phyloP scores from a whole-genome alignment of 1,140 invertebrate species.

The Trypoxylus dichotomus region DNA sequence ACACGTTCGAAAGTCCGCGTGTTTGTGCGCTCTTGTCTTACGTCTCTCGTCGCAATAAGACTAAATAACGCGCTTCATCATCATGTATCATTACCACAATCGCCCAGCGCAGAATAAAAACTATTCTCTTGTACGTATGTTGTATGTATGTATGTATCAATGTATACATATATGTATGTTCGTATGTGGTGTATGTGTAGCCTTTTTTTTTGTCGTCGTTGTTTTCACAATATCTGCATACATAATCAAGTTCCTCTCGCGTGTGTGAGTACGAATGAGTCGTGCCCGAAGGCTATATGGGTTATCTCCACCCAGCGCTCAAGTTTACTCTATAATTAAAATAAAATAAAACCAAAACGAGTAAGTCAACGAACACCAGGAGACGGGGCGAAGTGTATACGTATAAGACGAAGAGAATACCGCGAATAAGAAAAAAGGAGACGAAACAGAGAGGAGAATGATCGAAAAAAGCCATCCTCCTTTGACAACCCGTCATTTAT shows the following conservation, averaged over 20 bases:
- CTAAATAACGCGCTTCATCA: constrained; percentile 5
- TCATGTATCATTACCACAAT: constrained; percentile 36
- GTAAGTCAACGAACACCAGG: constrained; percentile 28
- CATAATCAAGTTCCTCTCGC: constrained; percentile 38
- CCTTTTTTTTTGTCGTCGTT: constrained; percentile 32
- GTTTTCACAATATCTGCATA: constrained; percentile 42
- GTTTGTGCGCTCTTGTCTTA: neutral
- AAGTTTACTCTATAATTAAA: constrained; percentile 43
- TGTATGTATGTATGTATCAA: neutral
- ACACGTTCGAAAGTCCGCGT: neutral
- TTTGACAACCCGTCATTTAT: constrained; percentile 48
- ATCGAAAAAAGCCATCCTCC: constrained; percentile 7
- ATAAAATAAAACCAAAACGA: constrained; percentile 41
- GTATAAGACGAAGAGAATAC: neutral
- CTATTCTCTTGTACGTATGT: constrained; percentile 11
- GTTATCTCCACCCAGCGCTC: constrained; percentile 40
- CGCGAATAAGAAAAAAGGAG: constrained; percentile 8
- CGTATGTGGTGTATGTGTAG: constrained; percentile 26
- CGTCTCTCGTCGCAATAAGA: neutral
- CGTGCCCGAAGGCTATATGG: constrained; percentile 38
- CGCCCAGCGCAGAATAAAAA: constrained; percentile 5
- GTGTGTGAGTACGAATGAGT: constrained; percentile 15
- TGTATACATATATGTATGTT: neutral
- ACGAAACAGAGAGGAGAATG: neutral
- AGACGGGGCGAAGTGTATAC: neutral